A percentile compares a stretch with the other conserved stretches of the same genome.
These are phyloP conservation scores for Ispidina picta DNA, from an alignment of 2,797 vertebrate species.

Conservation along the genomic window DNA sequence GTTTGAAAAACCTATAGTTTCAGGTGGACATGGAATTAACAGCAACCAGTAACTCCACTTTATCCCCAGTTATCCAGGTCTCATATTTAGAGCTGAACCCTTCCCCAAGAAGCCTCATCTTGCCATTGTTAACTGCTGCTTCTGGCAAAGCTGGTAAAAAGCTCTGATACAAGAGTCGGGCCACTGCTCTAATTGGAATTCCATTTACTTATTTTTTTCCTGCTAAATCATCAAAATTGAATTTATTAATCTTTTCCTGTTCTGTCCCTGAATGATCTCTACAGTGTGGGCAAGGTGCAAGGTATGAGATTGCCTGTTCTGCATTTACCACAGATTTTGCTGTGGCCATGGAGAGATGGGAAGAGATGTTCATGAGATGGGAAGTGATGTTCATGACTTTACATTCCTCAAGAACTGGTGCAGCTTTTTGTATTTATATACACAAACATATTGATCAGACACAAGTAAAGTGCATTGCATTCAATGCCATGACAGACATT, in stretches of 20 bases:
- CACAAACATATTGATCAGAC: neutral
- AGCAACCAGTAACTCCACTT: neutral
- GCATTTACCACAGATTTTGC: neutral
- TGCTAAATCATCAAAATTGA: neutral
- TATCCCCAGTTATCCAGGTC: neutral
- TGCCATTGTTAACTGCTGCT: neutral
- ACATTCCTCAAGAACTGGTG: neutral
- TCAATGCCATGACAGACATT: neutral
- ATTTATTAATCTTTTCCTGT: neutral
- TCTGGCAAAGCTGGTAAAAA: neutral
- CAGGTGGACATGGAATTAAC: neutral
- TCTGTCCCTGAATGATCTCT: neutral
- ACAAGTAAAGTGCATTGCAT: neutral
- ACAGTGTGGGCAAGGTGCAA: neutral
- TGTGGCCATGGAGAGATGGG: neutral
- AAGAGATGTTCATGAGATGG: neutral
- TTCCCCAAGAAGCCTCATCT: neutral
- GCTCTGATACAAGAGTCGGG: neutral
- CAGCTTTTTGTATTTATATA: neutral
- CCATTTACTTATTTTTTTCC: neutral
- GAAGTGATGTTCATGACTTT: neutral
- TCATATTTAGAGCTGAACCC: neutral
- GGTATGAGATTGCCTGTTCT: neutral
- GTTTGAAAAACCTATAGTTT: neutral
- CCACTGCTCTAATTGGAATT: neutral